Conservation (phyloP, 1,140 invertebrate species). For the Ostrea edulis region DNA sequence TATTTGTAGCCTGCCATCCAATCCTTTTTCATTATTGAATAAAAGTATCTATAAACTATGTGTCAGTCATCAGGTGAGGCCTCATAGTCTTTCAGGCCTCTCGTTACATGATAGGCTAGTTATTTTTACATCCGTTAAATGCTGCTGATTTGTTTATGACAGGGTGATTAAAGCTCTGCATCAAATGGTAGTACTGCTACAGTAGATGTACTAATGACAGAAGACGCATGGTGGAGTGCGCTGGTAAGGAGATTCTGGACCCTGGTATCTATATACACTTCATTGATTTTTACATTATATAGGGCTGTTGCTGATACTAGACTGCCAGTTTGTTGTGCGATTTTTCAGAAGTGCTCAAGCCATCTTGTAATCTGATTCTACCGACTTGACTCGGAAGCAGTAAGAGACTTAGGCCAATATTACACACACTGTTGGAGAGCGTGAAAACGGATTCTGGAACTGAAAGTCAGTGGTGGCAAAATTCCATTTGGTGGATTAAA, state of each 20-base stretch:
- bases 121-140: not conserved
- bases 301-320: slow-evolving; percentile 15
- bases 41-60: too few species aligned
- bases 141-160: slow-evolving; percentile 2
- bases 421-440: too few species aligned
- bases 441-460: too few species aligned
- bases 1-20: too few species aligned
- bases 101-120: not conserved
- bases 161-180: not conserved
- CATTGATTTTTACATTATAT: slow-evolving; percentile 34
- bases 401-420: not conserved
- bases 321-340: slow-evolving; percentile 22
- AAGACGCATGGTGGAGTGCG: not conserved
- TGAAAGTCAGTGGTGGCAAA: too few species aligned
- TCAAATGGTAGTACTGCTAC: not conserved
- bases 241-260: not conserved
- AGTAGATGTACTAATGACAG: not conserved
- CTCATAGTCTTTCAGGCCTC: too few species aligned
- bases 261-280: not conserved
- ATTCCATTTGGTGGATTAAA: too few species aligned
- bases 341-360: not conserved
- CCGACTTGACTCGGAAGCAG: not conserved
- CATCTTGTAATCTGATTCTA: not conserved
- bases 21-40: too few species aligned
- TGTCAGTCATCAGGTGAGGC: too few species aligned